These are phyloP conservation scores for Laspeyria flexula DNA, from an alignment of 2,888 invertebrate genomes.

Conservation along the genomic window DNA sequence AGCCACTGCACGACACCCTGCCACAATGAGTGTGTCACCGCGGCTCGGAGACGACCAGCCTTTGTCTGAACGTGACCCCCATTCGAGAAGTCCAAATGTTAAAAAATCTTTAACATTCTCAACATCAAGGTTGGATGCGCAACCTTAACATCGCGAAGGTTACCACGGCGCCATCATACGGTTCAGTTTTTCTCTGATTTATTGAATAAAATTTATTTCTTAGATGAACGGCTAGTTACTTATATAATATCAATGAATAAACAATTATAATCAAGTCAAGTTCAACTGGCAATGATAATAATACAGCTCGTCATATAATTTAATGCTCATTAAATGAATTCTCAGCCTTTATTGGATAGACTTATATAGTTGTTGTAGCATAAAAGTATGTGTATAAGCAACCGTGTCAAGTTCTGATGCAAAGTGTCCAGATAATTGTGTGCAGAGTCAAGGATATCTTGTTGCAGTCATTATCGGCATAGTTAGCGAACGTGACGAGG, in stretches of 20 bases:
- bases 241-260: slow-evolving; percentile 33
- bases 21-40: slow-evolving; percentile 16
- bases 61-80: slow-evolving; percentile 33
- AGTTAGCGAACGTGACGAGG: slow-evolving; percentile 47
- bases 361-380: slow-evolving; percentile 47
- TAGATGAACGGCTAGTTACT: slow-evolving; percentile 8
- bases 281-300: slow-evolving; percentile 72
- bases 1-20: slow-evolving; percentile 11
- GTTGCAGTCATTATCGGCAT: slow-evolving; percentile 63
- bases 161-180: background rate
- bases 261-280: slow-evolving; percentile 66
- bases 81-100: slow-evolving; percentile 24
- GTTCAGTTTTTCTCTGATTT: slow-evolving; percentile 9
- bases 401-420: slow-evolving; percentile 75
- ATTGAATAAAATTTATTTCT: slow-evolving; percentile 10
- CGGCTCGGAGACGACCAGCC: slow-evolving; percentile 20
- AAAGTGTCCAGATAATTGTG: slow-evolving; percentile 81
- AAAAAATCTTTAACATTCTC: slow-evolving; percentile 18
- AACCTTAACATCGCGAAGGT: slow-evolving; percentile 4
- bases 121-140: slow-evolving; percentile 23
- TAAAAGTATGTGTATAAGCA: slow-evolving; percentile 49
- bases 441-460: slow-evolving; percentile 79
- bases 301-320: slow-evolving; percentile 66
- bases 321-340: slow-evolving; percentile 72
- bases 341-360: slow-evolving; percentile 49